These are phyloP conservation scores for Limnodromus scolopaceus DNA, from an alignment of 2,797 vertebrate species.

Conservation along the genomic window DNA sequence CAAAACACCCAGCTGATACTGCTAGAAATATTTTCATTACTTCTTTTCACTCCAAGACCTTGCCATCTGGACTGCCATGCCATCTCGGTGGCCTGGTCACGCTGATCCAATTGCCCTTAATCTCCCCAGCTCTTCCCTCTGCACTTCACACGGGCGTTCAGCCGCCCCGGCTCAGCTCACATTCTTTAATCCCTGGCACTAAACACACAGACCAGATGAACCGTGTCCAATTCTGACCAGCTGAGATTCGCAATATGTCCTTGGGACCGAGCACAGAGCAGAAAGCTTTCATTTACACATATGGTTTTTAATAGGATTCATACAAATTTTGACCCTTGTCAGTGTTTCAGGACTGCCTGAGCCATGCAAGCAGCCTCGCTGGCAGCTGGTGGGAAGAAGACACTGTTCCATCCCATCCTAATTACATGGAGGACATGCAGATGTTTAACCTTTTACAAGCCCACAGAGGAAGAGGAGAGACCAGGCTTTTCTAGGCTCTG, in stretches of 20 bases:
- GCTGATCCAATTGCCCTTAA: background rate
- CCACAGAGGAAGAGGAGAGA: background rate
- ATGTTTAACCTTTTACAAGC: background rate
- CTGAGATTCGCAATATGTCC: background rate
- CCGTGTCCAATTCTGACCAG: background rate
- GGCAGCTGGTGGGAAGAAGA: background rate
- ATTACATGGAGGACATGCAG: background rate
- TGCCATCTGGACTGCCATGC: background rate
- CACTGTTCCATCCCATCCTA: background rate
- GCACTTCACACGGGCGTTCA: accelerated
- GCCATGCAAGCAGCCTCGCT: background rate
- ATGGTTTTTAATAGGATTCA: background rate
- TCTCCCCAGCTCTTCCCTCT: background rate
- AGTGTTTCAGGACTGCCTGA: background rate
- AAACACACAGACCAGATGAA: background rate
- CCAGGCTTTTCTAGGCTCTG: background rate
- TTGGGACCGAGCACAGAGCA: background rate
- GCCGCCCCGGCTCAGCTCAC: background rate
- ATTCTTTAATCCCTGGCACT: background rate
- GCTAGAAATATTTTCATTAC: background rate
- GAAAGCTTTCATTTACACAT: background rate
- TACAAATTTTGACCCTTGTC: background rate
- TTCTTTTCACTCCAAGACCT: background rate
- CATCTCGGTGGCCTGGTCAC: background rate
- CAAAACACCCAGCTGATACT: background rate